phyloP scores from a whole-genome alignment of 2,888 invertebrate species.

The Drosophila affinis region DNA sequence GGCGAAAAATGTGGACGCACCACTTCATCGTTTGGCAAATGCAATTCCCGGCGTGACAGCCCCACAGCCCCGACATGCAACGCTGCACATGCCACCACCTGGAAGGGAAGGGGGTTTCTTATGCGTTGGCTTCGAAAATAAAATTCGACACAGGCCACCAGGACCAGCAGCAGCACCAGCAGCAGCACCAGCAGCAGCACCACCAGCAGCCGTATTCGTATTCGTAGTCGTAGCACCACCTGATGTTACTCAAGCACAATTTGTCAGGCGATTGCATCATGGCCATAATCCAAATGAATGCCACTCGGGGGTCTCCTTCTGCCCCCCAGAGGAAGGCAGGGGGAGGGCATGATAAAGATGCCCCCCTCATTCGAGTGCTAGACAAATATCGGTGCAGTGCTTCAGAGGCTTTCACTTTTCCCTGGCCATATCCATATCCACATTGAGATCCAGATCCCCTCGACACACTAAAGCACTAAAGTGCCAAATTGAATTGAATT shows the following conservation, averaged over 20 bases:
- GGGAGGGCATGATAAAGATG: constrained; percentile 20
- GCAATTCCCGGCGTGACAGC: constrained; percentile 62
- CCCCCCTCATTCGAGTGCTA: constrained; percentile 23
- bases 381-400: constrained; percentile 28
- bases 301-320: constrained; percentile 3
- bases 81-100: constrained; percentile 26
- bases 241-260: constrained; percentile 43
- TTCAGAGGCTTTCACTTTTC: constrained; percentile 64
- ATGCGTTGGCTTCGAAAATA: constrained; percentile 36
- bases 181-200: background rate
- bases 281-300: constrained; percentile 37
- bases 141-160: constrained; percentile 30
- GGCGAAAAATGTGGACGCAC: constrained; percentile 59
- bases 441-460: constrained; percentile 30
- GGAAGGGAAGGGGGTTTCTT: constrained; percentile 1
- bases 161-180: constrained; percentile 42
- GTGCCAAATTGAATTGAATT: constrained; percentile 43
- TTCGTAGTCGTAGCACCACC: background rate
- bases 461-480: constrained; percentile 50
- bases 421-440: constrained; percentile 13
- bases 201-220: background rate
- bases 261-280: constrained; percentile 64
- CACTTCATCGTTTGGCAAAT: constrained; percentile 37
- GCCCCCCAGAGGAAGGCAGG: background rate
- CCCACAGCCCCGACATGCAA: constrained; percentile 49